Evolutionary conservation across 1,140 invertebrate species (phyloP).

Genomic region (Drosophila oshimai): DNA sequence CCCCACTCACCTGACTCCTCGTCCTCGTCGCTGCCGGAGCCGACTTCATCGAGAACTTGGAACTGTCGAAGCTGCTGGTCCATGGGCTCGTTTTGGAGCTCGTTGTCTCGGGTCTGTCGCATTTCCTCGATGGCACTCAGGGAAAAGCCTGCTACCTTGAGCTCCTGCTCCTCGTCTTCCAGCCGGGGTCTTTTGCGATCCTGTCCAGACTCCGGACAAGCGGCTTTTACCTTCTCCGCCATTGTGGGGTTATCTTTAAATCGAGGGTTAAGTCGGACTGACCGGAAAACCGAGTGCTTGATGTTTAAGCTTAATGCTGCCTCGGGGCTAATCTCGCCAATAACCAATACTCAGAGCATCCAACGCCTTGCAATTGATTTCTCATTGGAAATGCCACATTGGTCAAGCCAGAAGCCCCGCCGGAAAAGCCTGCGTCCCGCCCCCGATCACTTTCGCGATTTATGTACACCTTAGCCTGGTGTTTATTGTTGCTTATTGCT

Average conservation of each 20-base stretch:
- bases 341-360: constrained; percentile 82
- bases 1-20: constrained; percentile 84
- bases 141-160: constrained; percentile 75
- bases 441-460: constrained; percentile 5
- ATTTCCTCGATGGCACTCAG: constrained; percentile 81
- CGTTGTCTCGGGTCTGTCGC: constrained; percentile 65
- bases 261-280: constrained; percentile 4
- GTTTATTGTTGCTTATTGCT: constrained; percentile 1
- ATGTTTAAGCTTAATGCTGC: constrained; percentile 47
- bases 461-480: background rate
- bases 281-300: background rate
- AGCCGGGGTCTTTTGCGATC: constrained; percentile 45
- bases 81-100: constrained; percentile 49
- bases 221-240: background rate
- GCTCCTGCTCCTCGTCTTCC: constrained; percentile 56
- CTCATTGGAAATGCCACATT: constrained; percentile 81
- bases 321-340: constrained; percentile 63
- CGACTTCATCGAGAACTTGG: constrained; percentile 90
- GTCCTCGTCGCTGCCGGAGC: constrained; percentile 83
- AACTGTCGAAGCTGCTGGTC: constrained; percentile 85
- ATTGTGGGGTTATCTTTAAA: background rate
- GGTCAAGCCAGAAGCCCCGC: constrained; percentile 75
- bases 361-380: constrained; percentile 73
- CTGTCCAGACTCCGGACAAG: background rate
- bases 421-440: background rate